Evolutionary conservation across 2,113 vertebrate genomes (phyloP), one percentile per base, ranked within the genome.

Genomic region (Redunca redunca): DNA sequence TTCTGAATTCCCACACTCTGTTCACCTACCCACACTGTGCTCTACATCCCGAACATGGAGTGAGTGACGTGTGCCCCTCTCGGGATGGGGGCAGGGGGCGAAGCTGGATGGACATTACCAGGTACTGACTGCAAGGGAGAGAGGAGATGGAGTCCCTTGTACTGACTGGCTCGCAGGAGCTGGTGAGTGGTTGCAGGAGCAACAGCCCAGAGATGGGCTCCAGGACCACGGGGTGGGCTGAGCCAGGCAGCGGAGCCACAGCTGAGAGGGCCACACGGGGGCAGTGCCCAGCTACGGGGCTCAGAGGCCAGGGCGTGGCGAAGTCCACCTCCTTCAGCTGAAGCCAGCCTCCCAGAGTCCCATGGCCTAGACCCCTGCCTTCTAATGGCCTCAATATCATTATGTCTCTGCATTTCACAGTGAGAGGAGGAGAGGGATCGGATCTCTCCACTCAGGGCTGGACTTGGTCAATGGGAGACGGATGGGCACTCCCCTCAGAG

Each of bases 11-110:
- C 53, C 14, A 6, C 23, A 14, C 52, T 58, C 52, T 33, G 2
- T 15, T 93, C 57, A 81, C 33, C 30, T 46, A 46, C 46, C 52
- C 28, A 28, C 52, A 43, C 58, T 17, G 13, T 19, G 57, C 87
- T 84, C 71, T 80, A 17, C 30, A 1, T 19, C 26, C 52, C 19
- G n/a, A 62, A 26, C 9, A 57, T 10, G 33, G n/a, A n/a, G 14
- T 3, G 23, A 40, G 14, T 3, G 14, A 17, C 2, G 0, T 7
- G 1, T 1, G 0, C 60, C 9, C 15, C 71, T 71, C 48, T 53
- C 16, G 0, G 50, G 52, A 23, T 1, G 40, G 7, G 26, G 17
- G 16, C 0, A 0, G 6, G 33, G 33, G 30, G 30, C 0, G 33
- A 8, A 1, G 2, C 43, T 5, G 13, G 46, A 7, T 0, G 23